Evolutionary conservation across 2,113 vertebrate species (phyloP).

Genomic region (Passer montanus): DNA sequence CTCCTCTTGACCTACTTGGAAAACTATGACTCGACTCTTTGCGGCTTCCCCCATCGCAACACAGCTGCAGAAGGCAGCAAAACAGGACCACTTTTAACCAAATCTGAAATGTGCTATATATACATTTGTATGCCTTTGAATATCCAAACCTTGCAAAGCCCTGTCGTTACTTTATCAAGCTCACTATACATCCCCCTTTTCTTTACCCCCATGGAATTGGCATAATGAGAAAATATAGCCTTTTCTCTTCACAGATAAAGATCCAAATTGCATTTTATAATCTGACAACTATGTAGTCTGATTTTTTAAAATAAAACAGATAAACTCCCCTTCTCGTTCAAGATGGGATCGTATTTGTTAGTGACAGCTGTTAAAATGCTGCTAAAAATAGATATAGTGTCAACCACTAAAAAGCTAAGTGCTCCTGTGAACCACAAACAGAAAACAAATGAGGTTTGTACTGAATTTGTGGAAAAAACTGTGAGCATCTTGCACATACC

Average conservation of each 20-base stretch:
- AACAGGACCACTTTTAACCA: neutral
- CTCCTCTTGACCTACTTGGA: slow-evolving; percentile 71
- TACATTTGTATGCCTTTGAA: neutral
- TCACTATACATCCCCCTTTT: neutral
- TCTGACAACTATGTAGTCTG: slow-evolving; percentile 38
- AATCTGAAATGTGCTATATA: neutral
- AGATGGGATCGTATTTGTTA: slow-evolving; percentile 74
- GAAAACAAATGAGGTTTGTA: slow-evolving; percentile 67
- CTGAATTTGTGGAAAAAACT: slow-evolving; percentile 46
- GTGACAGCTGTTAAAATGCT: slow-evolving; percentile 78
- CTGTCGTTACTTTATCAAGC: neutral
- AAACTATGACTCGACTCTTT: slow-evolving; percentile 41
- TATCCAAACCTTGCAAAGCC: neutral
- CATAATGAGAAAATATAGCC: neutral
- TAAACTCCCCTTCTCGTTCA: slow-evolving; percentile 45
- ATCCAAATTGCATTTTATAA: slow-evolving; percentile 54
- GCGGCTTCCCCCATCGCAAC: neutral
- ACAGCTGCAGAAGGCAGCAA: slow-evolving; percentile 23
- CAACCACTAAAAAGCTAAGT: slow-evolving; percentile 70
- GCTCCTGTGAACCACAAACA: slow-evolving; percentile 65
- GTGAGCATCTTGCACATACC: slow-evolving; percentile 7
- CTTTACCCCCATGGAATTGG: neutral
- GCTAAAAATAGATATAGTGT: slow-evolving; percentile 72
- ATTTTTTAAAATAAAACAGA: slow-evolving; percentile 58
- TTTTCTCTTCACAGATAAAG: slow-evolving; percentile 25